phyloP scores from a whole-genome alignment of 1,140 invertebrate species.

The Lepidurus couesii region DNA sequence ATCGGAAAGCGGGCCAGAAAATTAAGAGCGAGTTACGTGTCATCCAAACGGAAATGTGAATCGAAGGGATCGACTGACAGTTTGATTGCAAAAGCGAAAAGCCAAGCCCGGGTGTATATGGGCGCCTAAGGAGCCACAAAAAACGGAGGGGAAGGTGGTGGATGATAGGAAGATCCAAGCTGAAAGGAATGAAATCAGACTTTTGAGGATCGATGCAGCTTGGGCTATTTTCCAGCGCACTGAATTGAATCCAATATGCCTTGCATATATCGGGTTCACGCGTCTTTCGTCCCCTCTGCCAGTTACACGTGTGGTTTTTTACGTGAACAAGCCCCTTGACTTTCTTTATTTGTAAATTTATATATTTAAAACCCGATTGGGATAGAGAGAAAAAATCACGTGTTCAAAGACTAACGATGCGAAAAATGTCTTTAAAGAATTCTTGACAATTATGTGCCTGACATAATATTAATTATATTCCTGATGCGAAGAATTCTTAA shows the following conservation, averaged over 20 bases:
- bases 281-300: not conserved
- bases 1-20: not conserved
- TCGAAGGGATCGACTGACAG: not conserved
- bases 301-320: no score
- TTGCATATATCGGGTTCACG: not conserved
- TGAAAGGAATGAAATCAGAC: slow-evolving; percentile 1
- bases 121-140: not conserved
- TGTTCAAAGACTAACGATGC: no score
- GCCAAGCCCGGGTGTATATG: not conserved
- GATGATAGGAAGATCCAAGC: slow-evolving; percentile 11
- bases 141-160: not conserved
- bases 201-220: slow-evolving; percentile 21
- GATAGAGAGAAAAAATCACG: no score
- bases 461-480: no score
- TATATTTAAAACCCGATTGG: no score
- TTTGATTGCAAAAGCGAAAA: not conserved
- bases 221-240: slow-evolving; percentile 16
- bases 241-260: slow-evolving; percentile 15
- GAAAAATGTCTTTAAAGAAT: no score
- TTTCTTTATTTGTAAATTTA: no score
- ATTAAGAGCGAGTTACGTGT: slow-evolving; percentile 11
- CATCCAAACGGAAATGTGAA: not conserved
- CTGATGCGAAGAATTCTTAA: no score
- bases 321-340: no score
- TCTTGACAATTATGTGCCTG: no score